Evolutionary conservation across 2,888 invertebrate species (phyloP).

Genomic region (Noctuana brunneofusca): DNA sequence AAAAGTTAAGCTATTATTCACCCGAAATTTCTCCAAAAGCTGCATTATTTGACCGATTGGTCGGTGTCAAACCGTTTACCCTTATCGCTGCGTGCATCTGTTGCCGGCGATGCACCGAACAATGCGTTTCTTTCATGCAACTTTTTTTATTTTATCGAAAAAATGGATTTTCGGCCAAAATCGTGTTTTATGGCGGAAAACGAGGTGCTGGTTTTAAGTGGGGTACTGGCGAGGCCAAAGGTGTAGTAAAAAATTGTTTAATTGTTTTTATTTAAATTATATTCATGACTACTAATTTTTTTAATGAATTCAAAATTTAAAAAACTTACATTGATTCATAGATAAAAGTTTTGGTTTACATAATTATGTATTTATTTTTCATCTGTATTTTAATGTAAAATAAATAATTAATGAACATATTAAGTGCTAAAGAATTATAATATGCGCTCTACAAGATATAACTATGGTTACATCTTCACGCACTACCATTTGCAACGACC

Average conservation of each 20-base stretch:
- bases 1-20: constrained; percentile 20
- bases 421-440: too few relatives aligned
- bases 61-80: constrained; percentile 75
- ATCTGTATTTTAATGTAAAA: too few relatives aligned
- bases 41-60: constrained; percentile 62
- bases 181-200: constrained; percentile 54
- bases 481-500: too few relatives aligned
- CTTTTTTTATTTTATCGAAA: constrained; percentile 61
- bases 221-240: constrained; percentile 35
- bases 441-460: too few relatives aligned
- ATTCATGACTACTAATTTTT: too few relatives aligned
- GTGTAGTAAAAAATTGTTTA: neutral
- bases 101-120: constrained; percentile 58
- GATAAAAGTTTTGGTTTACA: too few relatives aligned
- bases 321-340: too few relatives aligned
- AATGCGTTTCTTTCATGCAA: constrained; percentile 51
- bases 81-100: constrained; percentile 70
- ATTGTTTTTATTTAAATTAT: neutral
- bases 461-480: too few relatives aligned
- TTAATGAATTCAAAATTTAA: too few relatives aligned
- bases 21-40: constrained; percentile 28
- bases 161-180: constrained; percentile 58
- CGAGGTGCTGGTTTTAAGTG: constrained; percentile 43
- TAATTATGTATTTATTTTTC: too few relatives aligned
- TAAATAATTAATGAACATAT: too few relatives aligned